A percentile compares a stretch with the other conserved stretches of the same genome.
Evolutionary conservation across 2,888 invertebrate genomes (phyloP).

Genomic region (Hypercompe scribonia): DNA sequence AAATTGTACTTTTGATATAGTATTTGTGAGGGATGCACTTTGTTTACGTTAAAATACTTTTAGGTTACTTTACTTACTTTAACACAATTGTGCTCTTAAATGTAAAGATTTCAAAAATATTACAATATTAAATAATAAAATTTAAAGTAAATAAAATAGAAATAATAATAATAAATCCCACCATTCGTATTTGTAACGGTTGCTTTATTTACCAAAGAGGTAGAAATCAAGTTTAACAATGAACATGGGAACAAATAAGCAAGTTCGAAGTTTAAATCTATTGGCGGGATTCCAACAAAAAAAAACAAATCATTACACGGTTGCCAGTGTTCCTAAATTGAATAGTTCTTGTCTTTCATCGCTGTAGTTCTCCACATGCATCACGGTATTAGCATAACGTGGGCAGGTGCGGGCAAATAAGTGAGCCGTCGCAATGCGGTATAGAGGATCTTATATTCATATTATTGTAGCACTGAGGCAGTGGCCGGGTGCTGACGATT

Average conservation of each 20-base stretch:
- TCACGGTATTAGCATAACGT: slow-evolving; percentile 71
- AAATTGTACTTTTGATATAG: background rate
- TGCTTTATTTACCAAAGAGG: slow-evolving; percentile 1
- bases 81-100: background rate
- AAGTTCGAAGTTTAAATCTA: slow-evolving; percentile 17
- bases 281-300: slow-evolving; percentile 32
- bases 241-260: slow-evolving; percentile 1
- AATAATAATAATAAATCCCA: background rate
- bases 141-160: too few species aligned
- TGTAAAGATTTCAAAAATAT: too few species aligned
- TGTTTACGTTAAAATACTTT: background rate
- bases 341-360: slow-evolving; percentile 48
- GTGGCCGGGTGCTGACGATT: slow-evolving; percentile 45
- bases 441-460: slow-evolving; percentile 79
- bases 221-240: background rate
- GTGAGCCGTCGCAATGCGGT: slow-evolving; percentile 84
- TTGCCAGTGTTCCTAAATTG: slow-evolving; percentile 31
- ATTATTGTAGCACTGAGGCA: slow-evolving; percentile 70
- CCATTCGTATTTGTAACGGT: background rate
- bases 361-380: slow-evolving; percentile 60
- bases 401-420: slow-evolving; percentile 82
- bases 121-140: too few species aligned
- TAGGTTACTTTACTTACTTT: background rate
- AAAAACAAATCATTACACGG: slow-evolving; percentile 21
- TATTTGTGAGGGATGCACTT: background rate